Conservation (phyloP, 2,113 vertebrate genomes). For the Archilochus colubris region DNA sequence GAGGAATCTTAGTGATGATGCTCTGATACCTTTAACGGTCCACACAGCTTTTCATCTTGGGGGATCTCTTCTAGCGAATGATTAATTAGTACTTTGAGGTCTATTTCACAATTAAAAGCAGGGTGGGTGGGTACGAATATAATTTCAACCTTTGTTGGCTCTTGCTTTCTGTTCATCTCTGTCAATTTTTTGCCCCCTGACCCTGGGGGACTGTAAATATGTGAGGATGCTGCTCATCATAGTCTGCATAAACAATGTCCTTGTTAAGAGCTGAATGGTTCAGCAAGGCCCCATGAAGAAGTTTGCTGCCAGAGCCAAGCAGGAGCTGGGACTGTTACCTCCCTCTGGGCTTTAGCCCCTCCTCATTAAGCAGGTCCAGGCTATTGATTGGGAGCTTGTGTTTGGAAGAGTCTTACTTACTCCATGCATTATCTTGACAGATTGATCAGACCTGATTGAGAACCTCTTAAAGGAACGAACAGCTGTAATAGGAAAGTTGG, state of each 20-base stretch:
- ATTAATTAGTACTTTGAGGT: slow-evolving; percentile 65
- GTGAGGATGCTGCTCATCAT: slow-evolving; percentile 64
- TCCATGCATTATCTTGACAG: slow-evolving; percentile 97
- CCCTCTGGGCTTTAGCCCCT: slow-evolving; percentile 90
- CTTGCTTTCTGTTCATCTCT: slow-evolving; percentile 75
- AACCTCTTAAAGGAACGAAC: slow-evolving; percentile 95
- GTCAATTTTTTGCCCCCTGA: slow-evolving; percentile 50
- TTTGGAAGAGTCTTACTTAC: slow-evolving; percentile 91
- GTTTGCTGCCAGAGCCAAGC: slow-evolving; percentile 68
- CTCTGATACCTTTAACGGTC: background rate
- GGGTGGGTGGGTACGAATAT: background rate
- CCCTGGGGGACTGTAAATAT: slow-evolving; percentile 54
- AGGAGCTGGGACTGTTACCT: slow-evolving; percentile 75
- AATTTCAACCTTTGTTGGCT: slow-evolving; percentile 66
- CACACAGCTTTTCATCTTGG: background rate
- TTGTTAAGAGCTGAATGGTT: slow-evolving; percentile 78
- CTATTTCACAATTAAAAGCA: slow-evolving; percentile 50
- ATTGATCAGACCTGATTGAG: slow-evolving; percentile 99
- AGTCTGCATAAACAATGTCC: slow-evolving; percentile 75
- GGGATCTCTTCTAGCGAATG: background rate
- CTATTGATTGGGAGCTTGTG: slow-evolving; percentile 94
- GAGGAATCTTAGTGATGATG: background rate
- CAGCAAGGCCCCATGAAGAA: slow-evolving; percentile 70
- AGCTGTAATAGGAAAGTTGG: slow-evolving; percentile 95
- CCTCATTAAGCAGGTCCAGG: slow-evolving; percentile 91